Percentiles rank a stretch among this genome's conserved stretches.
These are phyloP conservation scores for Thalassoma bifasciatum DNA, from an alignment of 2,113 vertebrate species.

Conservation along the genomic window DNA sequence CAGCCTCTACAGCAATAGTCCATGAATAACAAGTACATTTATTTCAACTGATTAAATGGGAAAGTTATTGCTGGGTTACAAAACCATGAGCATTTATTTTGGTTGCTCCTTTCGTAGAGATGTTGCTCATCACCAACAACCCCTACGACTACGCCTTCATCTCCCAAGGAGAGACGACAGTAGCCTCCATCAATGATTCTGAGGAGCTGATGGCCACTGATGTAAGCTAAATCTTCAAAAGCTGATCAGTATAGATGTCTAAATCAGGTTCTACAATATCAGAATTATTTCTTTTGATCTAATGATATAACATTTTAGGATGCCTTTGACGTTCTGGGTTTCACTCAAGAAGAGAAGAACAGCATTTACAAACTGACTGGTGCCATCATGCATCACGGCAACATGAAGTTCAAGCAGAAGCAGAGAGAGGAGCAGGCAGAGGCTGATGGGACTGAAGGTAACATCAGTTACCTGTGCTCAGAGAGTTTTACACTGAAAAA, in stretches of 20 bases:
- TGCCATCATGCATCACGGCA: slow-evolving; percentile 91
- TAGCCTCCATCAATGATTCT: slow-evolving; percentile 90
- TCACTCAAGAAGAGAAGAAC: slow-evolving; percentile 88
- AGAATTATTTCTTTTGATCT: not conserved
- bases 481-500: not conserved
- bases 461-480: not conserved
- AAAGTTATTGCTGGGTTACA: too few relatives aligned
- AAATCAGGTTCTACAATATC: not conserved
- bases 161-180: slow-evolving; percentile 92
- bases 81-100: too few relatives aligned
- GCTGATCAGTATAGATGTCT: not conserved
- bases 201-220: slow-evolving; percentile 93
- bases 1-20: too few relatives aligned
- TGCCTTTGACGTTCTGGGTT: slow-evolving; percentile 87
- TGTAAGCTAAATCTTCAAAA: slow-evolving; percentile 71
- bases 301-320: slow-evolving; percentile 44
- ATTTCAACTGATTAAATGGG: too few relatives aligned
- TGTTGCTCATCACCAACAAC: slow-evolving; percentile 91
- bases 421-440: slow-evolving; percentile 91
- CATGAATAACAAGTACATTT: too few relatives aligned
- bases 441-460: slow-evolving; percentile 90
- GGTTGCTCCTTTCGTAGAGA: slow-evolving; percentile 80
- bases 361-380: slow-evolving; percentile 89
- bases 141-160: slow-evolving; percentile 93
- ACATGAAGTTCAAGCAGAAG: slow-evolving; percentile 93